These are phyloP conservation scores for Lobophora halterata DNA, from an alignment of 2,888 invertebrate genomes.

Conservation along the genomic window DNA sequence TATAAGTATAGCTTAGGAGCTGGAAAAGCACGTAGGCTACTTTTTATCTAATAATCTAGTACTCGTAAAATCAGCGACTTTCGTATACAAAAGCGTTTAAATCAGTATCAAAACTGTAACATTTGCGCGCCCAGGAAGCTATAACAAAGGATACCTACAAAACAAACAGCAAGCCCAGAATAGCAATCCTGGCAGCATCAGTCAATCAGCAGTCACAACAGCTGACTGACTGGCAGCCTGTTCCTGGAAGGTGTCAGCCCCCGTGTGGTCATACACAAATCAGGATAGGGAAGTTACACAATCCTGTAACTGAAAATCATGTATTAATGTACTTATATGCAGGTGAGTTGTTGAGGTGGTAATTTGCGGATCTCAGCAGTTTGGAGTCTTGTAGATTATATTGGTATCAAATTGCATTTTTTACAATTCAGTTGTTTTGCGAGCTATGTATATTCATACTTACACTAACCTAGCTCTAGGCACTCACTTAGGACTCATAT, in stretches of 20 bases:
- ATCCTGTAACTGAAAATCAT: slow-evolving; percentile 19
- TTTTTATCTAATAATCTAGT: background rate
- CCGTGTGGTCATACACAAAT: slow-evolving; percentile 9
- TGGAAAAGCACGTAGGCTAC: no score
- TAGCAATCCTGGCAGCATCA: slow-evolving; percentile 54
- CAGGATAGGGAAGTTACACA: slow-evolving; percentile 20
- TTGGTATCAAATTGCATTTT: no score
- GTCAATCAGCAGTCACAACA: slow-evolving; percentile 77
- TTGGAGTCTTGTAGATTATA: no score
- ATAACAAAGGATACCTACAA: slow-evolving; percentile 29
- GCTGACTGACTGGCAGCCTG: slow-evolving; percentile 36
- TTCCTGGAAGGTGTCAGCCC: slow-evolving; percentile 53
- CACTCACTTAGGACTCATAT: no score
- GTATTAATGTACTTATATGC: background rate
- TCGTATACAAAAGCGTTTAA: background rate
- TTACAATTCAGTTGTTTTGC: no score
- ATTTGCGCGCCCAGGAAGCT: slow-evolving; percentile 19
- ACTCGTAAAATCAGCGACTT: no score
- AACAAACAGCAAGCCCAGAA: slow-evolving; percentile 40
- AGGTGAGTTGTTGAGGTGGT: no score
- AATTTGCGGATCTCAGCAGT: no score
- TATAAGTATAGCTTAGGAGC: no score
- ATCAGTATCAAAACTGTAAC: slow-evolving; percentile 15
- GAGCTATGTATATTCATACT: no score
- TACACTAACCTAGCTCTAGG: no score